These are phyloP conservation scores for Rachycentron canadum DNA, from an alignment of 2,797 vertebrate genomes.

Conservation along the genomic window DNA sequence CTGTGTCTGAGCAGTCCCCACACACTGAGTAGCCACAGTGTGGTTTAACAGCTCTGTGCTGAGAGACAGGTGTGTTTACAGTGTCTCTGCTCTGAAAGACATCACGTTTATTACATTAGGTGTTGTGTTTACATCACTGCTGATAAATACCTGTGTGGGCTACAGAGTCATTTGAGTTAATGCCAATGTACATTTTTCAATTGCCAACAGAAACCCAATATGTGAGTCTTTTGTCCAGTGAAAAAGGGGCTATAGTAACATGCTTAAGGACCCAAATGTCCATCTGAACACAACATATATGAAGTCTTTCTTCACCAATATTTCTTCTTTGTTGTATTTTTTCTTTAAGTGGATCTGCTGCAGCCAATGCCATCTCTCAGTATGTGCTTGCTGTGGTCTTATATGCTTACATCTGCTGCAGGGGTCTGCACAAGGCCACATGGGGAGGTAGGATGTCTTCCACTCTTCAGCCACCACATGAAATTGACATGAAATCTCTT, in stretches of 20 bases:
- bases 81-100: too few relatives aligned
- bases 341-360: conserved; percentile 90
- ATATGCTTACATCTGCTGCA: conserved; percentile 86
- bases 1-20: too few relatives aligned
- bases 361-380: conserved; percentile 91
- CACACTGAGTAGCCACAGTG: too few relatives aligned
- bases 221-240: too few relatives aligned
- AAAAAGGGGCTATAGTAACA: background rate
- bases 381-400: conserved; percentile 87
- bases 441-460: conserved; percentile 88
- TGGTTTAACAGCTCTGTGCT: too few relatives aligned
- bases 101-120: too few relatives aligned
- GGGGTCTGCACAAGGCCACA: conserved; percentile 89
- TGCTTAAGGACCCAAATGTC: background rate
- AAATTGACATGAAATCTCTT: background rate
- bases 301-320: background rate
- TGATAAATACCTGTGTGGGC: too few relatives aligned
- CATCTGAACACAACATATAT: background rate
- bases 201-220: too few relatives aligned
- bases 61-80: too few relatives aligned
- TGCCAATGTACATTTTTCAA: too few relatives aligned
- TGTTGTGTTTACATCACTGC: too few relatives aligned
- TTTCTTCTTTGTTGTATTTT: background rate
- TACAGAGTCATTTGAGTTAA: too few relatives aligned
- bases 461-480: background rate